Evolutionary conservation across 2,113 vertebrate genomes (phyloP).

Genomic region (Salvelinus alpinus): DNA sequence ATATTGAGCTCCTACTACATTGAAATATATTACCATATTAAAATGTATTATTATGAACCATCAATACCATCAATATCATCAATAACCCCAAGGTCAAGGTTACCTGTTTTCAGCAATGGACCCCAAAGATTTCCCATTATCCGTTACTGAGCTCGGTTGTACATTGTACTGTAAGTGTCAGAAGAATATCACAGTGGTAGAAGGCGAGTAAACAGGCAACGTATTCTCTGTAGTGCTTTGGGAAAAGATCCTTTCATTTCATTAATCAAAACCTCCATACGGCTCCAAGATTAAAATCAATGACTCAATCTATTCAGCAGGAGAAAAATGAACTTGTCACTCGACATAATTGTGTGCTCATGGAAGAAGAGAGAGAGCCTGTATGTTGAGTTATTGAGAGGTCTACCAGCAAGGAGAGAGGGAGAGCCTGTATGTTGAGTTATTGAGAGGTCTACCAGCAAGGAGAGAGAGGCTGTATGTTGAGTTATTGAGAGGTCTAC

Average conservation of each 20-base stretch:
- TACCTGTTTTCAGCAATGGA: no score
- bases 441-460: not conserved
- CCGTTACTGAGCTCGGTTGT: not conserved
- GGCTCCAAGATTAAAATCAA: conserved; percentile 54
- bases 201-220: not conserved
- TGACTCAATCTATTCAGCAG: conserved; percentile 46
- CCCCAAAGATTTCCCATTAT: no score
- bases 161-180: not conserved
- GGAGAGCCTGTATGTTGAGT: conserved; percentile 9
- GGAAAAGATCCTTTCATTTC: conserved; percentile 49
- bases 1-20: no score
- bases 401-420: conserved; percentile 22
- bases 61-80: no score
- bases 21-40: no score
- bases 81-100: no score
- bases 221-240: not conserved
- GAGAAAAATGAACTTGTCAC: conserved; percentile 67
- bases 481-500: conserved; percentile 10
- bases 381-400: conserved; percentile 22
- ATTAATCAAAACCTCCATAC: conserved; percentile 44
- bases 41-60: no score
- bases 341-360: conserved; percentile 62
- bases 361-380: conserved; percentile 3
- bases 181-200: not conserved
- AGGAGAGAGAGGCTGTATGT: conserved; percentile 10